Conservation (phyloP, 2,797 vertebrate species). For the Thalassophryne amazonica region DNA sequence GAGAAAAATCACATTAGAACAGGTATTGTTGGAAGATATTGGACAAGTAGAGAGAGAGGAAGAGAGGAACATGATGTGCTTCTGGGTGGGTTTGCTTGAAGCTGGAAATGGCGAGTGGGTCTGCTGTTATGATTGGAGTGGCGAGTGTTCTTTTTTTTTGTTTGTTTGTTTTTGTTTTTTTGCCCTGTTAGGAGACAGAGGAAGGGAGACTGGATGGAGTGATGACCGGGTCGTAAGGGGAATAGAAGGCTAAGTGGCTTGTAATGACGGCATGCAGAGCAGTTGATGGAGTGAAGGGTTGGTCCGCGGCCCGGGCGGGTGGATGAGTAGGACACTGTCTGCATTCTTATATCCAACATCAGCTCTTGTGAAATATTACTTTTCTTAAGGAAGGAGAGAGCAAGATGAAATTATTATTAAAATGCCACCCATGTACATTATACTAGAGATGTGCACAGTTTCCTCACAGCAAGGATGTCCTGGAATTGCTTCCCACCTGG, state of each 20-base stretch:
- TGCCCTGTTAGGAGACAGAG: neutral
- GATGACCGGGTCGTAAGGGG: conserved; percentile 3
- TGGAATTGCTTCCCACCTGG: too few relatives aligned
- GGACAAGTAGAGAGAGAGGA: neutral
- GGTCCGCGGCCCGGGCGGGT: conserved; percentile 9
- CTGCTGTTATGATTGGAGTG: neutral
- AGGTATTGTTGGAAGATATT: neutral
- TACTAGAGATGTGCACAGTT: too few relatives aligned
- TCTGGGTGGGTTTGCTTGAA: neutral
- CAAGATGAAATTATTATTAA: conserved; percentile 19
- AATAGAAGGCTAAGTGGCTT: conserved; percentile 24
- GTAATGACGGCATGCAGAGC: conserved; percentile 15
- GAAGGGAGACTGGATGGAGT: neutral
- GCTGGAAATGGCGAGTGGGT: neutral
- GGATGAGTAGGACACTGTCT: neutral
- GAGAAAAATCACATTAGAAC: neutral
- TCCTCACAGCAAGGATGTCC: too few relatives aligned
- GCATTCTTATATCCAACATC: conserved; percentile 4
- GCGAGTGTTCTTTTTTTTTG: conserved; percentile 3
- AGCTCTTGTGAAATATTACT: too few relatives aligned
- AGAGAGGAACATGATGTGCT: neutral
- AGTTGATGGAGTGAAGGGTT: neutral
- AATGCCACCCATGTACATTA: too few relatives aligned
- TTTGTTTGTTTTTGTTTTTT: too few relatives aligned
- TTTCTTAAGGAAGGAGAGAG: too few relatives aligned